Base-by-base conservation (phyloP, 1,140 invertebrate genomes). In the Cylas formicarius region DNA sequence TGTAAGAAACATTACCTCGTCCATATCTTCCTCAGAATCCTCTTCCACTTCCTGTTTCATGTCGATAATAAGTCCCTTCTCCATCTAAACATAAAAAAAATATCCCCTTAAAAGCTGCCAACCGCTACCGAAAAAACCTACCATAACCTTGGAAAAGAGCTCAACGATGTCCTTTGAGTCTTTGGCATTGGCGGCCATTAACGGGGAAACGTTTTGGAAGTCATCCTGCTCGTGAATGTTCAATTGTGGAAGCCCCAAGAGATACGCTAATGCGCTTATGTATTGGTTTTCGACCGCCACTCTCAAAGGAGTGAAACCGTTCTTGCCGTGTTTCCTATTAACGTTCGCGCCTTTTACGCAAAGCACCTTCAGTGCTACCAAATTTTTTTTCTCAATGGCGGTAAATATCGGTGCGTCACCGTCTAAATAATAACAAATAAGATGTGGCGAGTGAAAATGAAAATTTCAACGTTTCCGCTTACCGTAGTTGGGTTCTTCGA, bases 241-340 rank as follows among this genome's bases (percentile, higher is more conserved):
- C 4, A 53, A 42, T 1, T 55, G 51, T 6, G 58, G 48, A 13
- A 62, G 55, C 46, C 67, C 60, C 14, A 79, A 46, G 26, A 79
- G 62, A 40, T 67, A 72, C 21, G 67, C 55, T n/a, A 77, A 62
- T 6, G 77, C 62, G 4, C 73, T 63, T 0, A 60, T 52, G 29
- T 67, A 59, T 9, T 67, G 56, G 21, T 65, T 61, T 52, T 72
- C 67, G 1, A 78, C 67, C 2, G 76, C 76, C 49, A 77, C 68
- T 47, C 78, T 72, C 3, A 79, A 58, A 0, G 67, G 71, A 32
- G 73, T 76, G 28, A 70, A 69, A n/a, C 76, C 76, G 40, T 69
- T 72, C 11, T 67, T 72, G 43, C 53, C 60, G 33, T 75, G 72
- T 0, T 57, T 55, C 11, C 62, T 56, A 52, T 75, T 73, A 1